phyloP scores from a whole-genome alignment of 2,113 vertebrate genomes.

The Hipposideros armiger region DNA sequence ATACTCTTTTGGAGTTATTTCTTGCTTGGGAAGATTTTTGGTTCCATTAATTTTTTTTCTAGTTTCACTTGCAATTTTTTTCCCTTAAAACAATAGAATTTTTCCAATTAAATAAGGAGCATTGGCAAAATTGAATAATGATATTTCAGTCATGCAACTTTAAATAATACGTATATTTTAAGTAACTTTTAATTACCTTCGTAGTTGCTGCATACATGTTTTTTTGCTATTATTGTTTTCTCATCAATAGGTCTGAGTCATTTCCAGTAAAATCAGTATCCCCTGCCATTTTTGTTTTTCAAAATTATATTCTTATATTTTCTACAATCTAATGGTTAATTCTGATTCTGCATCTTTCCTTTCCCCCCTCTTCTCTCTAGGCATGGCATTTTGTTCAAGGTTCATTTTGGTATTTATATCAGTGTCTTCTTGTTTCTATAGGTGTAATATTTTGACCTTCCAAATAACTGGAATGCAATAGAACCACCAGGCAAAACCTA shows the following conservation, averaged over 20 bases:
- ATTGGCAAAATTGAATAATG: conserved; percentile 11
- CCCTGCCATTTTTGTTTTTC: background rate
- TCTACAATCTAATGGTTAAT: conserved; percentile 72
- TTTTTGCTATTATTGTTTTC: background rate
- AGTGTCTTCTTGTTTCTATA: conserved; percentile 54
- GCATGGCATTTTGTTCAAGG: conserved; percentile 48
- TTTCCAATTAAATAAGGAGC: conserved; percentile 6
- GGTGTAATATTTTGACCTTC: conserved; percentile 54
- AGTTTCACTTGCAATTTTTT: background rate
- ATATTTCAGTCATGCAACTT: conserved; percentile 13
- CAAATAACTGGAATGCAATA: background rate
- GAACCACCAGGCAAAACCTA: conserved; percentile 2
- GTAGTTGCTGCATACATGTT: background rate
- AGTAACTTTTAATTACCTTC: background rate
- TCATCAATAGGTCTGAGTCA: conserved; percentile 24
- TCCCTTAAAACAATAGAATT: background rate
- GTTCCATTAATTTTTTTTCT: background rate
- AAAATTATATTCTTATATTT: conserved; percentile 79
- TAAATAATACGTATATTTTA: conserved; percentile 34
- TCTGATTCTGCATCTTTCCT: conserved; percentile 40
- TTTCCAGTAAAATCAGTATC: background rate
- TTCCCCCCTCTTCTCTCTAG: conserved; percentile 46
- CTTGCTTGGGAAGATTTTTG: conserved; percentile 68
- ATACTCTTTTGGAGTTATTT: conserved; percentile 76
- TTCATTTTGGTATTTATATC: conserved; percentile 58